Conservation (phyloP, 2,797 vertebrate species). For the Neosilurus mollespiculum region DNA sequence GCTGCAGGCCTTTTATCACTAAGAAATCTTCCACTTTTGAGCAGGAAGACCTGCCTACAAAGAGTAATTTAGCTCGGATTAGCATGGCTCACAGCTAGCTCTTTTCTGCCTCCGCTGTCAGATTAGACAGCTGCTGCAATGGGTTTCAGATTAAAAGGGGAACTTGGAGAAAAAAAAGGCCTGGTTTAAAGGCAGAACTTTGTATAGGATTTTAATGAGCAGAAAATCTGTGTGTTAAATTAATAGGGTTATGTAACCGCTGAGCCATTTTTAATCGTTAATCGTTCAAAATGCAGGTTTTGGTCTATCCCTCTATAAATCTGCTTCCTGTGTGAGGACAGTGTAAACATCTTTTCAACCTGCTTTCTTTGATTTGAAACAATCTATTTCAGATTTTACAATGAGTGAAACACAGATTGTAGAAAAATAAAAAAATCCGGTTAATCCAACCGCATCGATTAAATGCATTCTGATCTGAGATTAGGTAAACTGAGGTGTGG, state of each 20-base stretch:
- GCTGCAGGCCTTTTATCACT: constrained; percentile 47
- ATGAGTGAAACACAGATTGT: neutral
- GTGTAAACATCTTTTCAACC: constrained; percentile 12
- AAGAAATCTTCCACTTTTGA: constrained; percentile 41
- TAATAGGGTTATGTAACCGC: constrained; percentile 52
- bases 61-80: constrained; percentile 54
- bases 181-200: constrained; percentile 52
- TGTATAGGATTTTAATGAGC: constrained; percentile 47
- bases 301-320: constrained; percentile 17
- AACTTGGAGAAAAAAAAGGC: constrained; percentile 50
- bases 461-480: neutral
- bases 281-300: constrained; percentile 36
- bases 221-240: constrained; percentile 50
- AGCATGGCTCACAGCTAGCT: constrained; percentile 44
- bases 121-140: constrained; percentile 54
- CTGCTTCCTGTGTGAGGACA: neutral
- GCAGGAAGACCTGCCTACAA: constrained; percentile 44
- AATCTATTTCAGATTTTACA: neutral
- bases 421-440: constrained; percentile 1
- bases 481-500: neutral
- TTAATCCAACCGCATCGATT: constrained; percentile 10
- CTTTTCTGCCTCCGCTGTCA: constrained; percentile 44
- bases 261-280: constrained; percentile 47
- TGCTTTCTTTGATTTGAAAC: neutral
- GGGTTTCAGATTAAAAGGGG: constrained; percentile 54